Evolutionary conservation across 2,797 vertebrate species (phyloP), one percentile per base, ranked within the genome.

Genomic region (Sarcophilus harrisii): DNA sequence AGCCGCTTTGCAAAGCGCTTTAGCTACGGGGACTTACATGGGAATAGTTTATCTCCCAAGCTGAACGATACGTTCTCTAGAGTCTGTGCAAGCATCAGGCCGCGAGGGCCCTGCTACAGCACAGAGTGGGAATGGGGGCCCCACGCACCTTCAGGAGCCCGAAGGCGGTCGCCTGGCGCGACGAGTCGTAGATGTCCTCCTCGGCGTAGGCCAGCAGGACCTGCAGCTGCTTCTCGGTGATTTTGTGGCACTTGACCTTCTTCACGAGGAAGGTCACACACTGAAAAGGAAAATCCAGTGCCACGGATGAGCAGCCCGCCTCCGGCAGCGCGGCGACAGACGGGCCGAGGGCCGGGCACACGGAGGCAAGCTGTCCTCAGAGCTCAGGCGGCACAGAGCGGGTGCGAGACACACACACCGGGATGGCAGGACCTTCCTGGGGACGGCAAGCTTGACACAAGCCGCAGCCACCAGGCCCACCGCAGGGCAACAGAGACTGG

Each of bases 101-200:
- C 90, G 91, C 58, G 49, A 54, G 54, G 54, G 9, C 11, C 54
- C 54, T 11, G 10, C 29, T 81, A 73, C 95, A 55, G 29, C 58
- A 92, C 8, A 3, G 60, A 81, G 59, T 9, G 0, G 0, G 52
- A 52, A 52, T 5, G 52, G 29, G 58, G 12, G 73, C 57, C 95
- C 49, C 81, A 30, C 87, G 30, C 98, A 99, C 99, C 99, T 99
- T 99, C 5, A 99, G 99, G 97, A 99, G 99, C 57, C 99, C 99
- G 45, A 99, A 99, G 3, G 99, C 99, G 0, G 99, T 99, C 81
- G 99, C 99, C 98, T 99, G 99, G 91, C 99, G 99, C 0, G 99
- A 99, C 58, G 99, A 99, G 94, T 99, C 99, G 8, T 99, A 99
- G 96, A 99, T 99, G 98, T 99, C 99, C 97, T 99, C 99, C 98